These are phyloP conservation scores for Dolichoris vasculosae DNA, from an alignment of 1,140 invertebrate genomes.

Conservation along the genomic window DNA sequence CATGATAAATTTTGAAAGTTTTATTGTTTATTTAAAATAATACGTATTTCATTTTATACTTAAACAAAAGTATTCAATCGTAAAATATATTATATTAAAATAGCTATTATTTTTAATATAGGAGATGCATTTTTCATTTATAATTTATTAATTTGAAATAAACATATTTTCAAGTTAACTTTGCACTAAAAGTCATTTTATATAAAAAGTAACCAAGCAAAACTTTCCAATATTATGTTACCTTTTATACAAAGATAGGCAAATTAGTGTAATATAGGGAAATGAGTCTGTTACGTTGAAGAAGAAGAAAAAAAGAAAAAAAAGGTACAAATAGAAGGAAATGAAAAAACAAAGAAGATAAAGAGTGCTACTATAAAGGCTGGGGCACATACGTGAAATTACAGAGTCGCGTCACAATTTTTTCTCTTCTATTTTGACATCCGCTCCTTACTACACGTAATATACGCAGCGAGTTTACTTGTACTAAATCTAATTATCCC, in stretches of 20 bases:
- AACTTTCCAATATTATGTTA: constrained; percentile 31
- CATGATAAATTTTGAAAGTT: too few relatives aligned
- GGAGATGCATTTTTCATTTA: background rate
- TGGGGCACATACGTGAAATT: constrained; percentile 29
- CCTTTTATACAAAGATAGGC: constrained; percentile 22
- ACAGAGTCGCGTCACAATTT: constrained; percentile 49
- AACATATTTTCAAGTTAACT: background rate
- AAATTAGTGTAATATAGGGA: constrained; percentile 48
- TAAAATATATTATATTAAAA: background rate
- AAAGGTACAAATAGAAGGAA: background rate
- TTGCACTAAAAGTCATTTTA: background rate
- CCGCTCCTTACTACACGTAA: background rate
- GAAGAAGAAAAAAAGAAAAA: background rate
- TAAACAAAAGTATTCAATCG: background rate
- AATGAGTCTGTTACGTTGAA: background rate
- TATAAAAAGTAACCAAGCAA: background rate
- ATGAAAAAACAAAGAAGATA: background rate
- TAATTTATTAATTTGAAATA: background rate
- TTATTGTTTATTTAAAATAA: background rate
- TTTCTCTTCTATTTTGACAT: background rate
- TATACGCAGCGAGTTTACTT: background rate
- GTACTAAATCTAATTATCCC: constrained; percentile 47
- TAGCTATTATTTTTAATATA: background rate
- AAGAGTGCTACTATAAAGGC: constrained; percentile 29
- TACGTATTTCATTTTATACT: background rate